Base-by-base conservation (phyloP, 2,113 vertebrate genomes). In the Gymnorhina tibicen region DNA sequence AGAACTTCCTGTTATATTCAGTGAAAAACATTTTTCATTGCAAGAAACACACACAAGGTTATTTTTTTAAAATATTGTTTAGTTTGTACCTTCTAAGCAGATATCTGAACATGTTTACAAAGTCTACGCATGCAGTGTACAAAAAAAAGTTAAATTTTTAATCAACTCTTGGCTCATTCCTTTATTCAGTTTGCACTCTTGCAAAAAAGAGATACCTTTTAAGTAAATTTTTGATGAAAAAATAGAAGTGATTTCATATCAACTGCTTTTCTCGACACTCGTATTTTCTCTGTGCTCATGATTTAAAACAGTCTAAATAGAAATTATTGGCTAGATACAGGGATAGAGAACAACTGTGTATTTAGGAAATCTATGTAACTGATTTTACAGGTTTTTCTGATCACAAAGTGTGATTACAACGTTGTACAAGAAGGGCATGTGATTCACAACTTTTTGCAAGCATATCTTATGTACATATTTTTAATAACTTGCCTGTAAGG, bases 21-120 rank as follows among this genome's bases (percentile, higher is more conserved):
- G 47, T 89, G 73, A 91, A 95, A 97, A 95, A 55, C 62, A 81
- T 82, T 92, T 96, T 80, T 68, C 60, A 47, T 93, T 86, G 62
- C 80, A 92, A 92, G 66, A 93, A 89, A 95, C 47, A 93, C 27
- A 63, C 10, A 28, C 44, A 64, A 74, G 19, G 33, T 88, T 85
- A 53, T 56, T 93, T 84, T 49, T 6, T 1, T 68, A 87, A 93
- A 94, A 80, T 35, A 84, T 2, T 19, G 18, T 76, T 90, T 72
- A 67, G 47, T 64, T 84, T 81, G 14, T 77, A 47, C 69, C 46
- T 91, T 88, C 66, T 91, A 93, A 49, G 37, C 46, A 86, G 53
- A 10, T 52, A 75, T 23, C 55, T 56, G 60, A 92, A 86, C 69
- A 87, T 1, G 1, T 68, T 85, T 85, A 82, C 70, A 69, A 92